A percentile compares a stretch with the other conserved stretches of the same genome.
Conservation (phyloP, 2,113 vertebrate genomes). For the Alethe diademata region DNA sequence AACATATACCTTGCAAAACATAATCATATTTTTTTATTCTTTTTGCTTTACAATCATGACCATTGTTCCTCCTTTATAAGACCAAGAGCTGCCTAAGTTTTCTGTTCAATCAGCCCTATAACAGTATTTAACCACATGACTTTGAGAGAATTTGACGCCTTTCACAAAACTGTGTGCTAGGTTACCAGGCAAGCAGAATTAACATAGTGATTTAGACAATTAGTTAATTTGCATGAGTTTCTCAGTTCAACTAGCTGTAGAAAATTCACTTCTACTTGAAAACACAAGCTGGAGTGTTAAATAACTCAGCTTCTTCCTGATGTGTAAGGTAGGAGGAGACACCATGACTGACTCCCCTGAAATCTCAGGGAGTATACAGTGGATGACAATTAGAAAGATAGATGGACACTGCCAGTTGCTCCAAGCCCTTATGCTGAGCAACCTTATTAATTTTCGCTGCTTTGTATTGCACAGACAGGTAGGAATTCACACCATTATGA, state of each 20-base stretch:
- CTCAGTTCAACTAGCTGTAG: background rate
- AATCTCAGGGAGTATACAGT: background rate
- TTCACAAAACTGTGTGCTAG: background rate
- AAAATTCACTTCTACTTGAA: background rate
- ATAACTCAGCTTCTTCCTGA: background rate
- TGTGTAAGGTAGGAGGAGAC: background rate
- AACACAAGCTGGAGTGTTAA: background rate
- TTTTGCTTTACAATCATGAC: background rate
- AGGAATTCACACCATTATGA: background rate
- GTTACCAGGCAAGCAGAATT: background rate
- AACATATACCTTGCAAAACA: background rate
- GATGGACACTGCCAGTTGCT: background rate
- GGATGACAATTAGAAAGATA: background rate
- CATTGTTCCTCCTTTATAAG: background rate
- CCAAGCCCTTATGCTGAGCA: background rate
- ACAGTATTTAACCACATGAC: accelerated
- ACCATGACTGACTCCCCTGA: background rate
- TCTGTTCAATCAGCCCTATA: background rate
- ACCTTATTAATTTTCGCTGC: background rate
- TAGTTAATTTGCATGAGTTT: background rate
- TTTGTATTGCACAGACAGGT: background rate
- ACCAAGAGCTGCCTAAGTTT: background rate
- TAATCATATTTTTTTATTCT: background rate
- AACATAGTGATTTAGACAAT: background rate
- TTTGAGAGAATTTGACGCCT: background rate